Evolutionary conservation across 2,888 invertebrate species (phyloP).

Genomic region (Acheta domesticus): DNA sequence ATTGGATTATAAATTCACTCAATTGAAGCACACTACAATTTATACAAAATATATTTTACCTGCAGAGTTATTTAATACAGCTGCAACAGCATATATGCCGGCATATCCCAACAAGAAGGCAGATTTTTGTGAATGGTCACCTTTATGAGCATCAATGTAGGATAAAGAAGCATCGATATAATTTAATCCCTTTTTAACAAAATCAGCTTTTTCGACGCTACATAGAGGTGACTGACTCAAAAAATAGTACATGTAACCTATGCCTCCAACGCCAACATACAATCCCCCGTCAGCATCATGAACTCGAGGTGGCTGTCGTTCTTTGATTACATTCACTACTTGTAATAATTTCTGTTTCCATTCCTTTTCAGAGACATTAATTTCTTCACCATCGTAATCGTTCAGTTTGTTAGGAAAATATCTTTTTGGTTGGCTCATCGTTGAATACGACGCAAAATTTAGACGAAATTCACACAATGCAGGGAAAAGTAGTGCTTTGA

Average conservation of each 20-base stretch:
- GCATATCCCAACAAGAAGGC: constrained; percentile 76
- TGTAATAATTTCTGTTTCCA: constrained; percentile 27
- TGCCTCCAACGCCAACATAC: constrained; percentile 67
- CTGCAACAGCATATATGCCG: constrained; percentile 71
- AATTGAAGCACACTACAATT: constrained; percentile 25
- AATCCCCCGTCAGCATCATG: constrained; percentile 57
- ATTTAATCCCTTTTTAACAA: constrained; percentile 58
- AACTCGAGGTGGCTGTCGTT: constrained; percentile 44
- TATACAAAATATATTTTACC: constrained; percentile 47
- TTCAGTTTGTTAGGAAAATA: constrained; percentile 31
- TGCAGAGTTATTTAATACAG: constrained; percentile 56
- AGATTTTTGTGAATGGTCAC: constrained; percentile 57
- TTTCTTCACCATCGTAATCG: constrained; percentile 25
- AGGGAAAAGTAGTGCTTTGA: no score
- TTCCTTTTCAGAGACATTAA: not conserved
- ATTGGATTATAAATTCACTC: constrained; percentile 33
- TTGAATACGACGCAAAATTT: not conserved
- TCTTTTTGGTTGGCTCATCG: constrained; percentile 30
- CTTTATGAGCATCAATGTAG: constrained; percentile 49
- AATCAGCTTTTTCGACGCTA: constrained; percentile 48
- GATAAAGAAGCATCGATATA: constrained; percentile 62
- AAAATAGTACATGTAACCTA: constrained; percentile 73
- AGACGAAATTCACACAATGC: no score
- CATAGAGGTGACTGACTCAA: constrained; percentile 58
- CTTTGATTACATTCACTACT: constrained; percentile 27